Conservation (phyloP, 2,888 invertebrate species). For the Ypsolopha sequella region DNA sequence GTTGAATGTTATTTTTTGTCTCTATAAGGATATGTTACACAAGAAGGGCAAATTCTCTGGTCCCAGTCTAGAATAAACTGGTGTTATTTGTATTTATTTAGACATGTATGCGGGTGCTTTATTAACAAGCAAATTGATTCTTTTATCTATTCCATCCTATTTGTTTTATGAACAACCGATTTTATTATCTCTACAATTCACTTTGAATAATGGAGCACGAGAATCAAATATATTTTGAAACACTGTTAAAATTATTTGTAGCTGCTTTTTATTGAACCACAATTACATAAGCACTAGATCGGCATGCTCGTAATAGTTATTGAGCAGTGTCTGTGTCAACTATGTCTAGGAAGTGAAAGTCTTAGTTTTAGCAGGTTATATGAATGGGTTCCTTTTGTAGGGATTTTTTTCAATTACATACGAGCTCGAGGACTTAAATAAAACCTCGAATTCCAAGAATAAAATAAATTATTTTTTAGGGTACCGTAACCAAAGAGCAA, state of each 20-base stretch:
- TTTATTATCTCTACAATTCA: not conserved
- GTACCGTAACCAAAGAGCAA: too few relatives aligned
- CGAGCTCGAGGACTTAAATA: too few relatives aligned
- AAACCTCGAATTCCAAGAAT: too few relatives aligned
- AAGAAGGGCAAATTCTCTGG: not conserved
- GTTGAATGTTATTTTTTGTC: too few relatives aligned
- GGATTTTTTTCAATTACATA: too few relatives aligned
- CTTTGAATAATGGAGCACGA: not conserved
- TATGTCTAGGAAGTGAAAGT: slow-evolving; percentile 3
- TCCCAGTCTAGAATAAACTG: not conserved
- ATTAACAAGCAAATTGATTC: slow-evolving; percentile 30
- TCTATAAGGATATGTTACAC: too few relatives aligned
- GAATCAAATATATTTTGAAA: not conserved
- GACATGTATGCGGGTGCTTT: slow-evolving; percentile 19
- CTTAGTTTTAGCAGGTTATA: not conserved
- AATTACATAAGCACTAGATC: slow-evolving; percentile 1
- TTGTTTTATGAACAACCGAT: not conserved
- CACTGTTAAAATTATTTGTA: not conserved
- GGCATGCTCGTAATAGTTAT: not conserved
- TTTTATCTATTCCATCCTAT: slow-evolving; percentile 17
- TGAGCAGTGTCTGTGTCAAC: slow-evolving; percentile 1
- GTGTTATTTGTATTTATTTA: slow-evolving; percentile 8
- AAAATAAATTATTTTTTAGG: too few relatives aligned
- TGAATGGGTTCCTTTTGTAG: not conserved
- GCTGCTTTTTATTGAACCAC: not conserved